Conservation (phyloP, 2,797 vertebrate species). For the Chaunax sp. region DNA sequence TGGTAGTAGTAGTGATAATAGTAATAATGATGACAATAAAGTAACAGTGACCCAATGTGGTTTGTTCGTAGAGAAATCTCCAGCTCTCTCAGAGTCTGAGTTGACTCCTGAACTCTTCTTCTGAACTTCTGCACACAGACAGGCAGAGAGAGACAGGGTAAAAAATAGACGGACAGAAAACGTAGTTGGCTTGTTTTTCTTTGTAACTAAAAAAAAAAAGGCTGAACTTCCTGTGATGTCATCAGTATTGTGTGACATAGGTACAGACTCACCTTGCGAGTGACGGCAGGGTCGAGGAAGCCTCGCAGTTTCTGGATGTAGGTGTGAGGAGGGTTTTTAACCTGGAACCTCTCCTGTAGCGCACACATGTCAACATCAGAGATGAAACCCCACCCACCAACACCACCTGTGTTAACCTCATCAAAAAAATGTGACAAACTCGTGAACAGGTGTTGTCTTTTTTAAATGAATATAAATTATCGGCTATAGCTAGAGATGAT, state of each 20-base stretch:
- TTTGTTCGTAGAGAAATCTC: slow-evolving; percentile 98
- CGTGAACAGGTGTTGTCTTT: not conserved
- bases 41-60: slow-evolving; percentile 90
- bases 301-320: slow-evolving; percentile 97
- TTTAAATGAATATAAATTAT: not conserved
- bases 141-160: slow-evolving; percentile 12
- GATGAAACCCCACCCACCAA: not conserved
- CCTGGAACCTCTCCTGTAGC: slow-evolving; percentile 94
- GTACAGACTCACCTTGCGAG: slow-evolving; percentile 90
- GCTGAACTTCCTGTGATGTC: not conserved
- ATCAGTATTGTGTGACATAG: not conserved
- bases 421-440: not conserved
- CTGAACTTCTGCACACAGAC: slow-evolving; percentile 90
- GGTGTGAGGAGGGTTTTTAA: slow-evolving; percentile 97
- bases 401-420: not conserved
- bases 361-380: not conserved
- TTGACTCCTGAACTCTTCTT: slow-evolving; percentile 96
- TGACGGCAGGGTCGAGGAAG: slow-evolving; percentile 95
- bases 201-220: no score
- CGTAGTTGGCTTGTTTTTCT: no score
- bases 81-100: slow-evolving; percentile 94
- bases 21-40: no score
- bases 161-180: not conserved
- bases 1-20: no score
- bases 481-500: no score